Evolutionary conservation across 1,140 invertebrate genomes (phyloP).

Genomic region (Cotesia vestalis): DNA sequence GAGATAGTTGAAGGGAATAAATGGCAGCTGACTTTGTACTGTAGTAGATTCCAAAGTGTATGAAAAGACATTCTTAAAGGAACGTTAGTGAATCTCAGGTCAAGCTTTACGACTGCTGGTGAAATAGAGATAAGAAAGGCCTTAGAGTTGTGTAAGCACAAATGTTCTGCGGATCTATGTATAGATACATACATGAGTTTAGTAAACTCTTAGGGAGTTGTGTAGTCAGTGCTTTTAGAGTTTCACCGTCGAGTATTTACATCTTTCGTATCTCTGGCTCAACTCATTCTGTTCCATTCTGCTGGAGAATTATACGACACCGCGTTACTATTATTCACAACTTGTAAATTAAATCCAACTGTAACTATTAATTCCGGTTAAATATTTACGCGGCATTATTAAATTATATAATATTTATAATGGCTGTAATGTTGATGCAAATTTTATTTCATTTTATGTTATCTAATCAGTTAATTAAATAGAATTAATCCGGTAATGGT

Average conservation of each 20-base stretch:
- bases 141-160: conserved; percentile 1
- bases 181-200: conserved; percentile 6
- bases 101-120: conserved; percentile 29
- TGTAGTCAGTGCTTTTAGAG: not conserved
- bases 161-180: not conserved
- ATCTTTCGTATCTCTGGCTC: not conserved
- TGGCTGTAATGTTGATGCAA: too few relatives aligned
- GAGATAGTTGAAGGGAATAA: not conserved
- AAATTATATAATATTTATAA: too few relatives aligned
- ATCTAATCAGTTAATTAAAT: too few relatives aligned
- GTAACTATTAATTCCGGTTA: too few relatives aligned
- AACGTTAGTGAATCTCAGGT: conserved; percentile 22
- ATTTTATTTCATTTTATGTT: too few relatives aligned
- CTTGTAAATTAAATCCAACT: too few relatives aligned
- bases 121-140: conserved; percentile 28
- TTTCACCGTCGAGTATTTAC: not conserved
- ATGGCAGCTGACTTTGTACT: conserved; percentile 7
- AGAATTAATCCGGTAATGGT: too few relatives aligned
- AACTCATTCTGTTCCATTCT: conserved; percentile 10
- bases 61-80: conserved; percentile 19
- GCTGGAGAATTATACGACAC: not conserved
- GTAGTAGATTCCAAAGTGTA: conserved; percentile 19
- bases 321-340: conserved; percentile 7
- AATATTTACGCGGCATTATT: too few relatives aligned
- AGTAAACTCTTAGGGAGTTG: not conserved